These are phyloP conservation scores for Oreochromis grahami DNA, from an alignment of 2,797 vertebrate species.

Conservation along the genomic window DNA sequence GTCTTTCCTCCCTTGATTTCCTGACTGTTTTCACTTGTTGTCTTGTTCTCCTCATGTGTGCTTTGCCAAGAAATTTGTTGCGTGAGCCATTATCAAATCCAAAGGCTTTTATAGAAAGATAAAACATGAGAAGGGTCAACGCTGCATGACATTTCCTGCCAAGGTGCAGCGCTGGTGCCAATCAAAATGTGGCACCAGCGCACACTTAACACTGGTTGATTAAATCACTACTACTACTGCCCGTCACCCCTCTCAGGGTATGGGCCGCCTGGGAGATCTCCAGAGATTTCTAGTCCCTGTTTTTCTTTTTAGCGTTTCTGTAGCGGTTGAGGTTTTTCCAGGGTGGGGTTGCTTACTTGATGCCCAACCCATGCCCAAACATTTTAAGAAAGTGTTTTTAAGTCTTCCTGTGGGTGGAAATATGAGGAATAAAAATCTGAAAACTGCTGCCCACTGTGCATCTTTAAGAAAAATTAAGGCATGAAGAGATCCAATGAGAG, in stretches of 20 bases:
- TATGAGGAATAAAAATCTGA: background rate
- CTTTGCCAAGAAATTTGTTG: background rate
- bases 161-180: background rate
- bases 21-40: background rate
- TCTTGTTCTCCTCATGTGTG: background rate
- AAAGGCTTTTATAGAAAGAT: background rate
- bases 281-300: background rate
- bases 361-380: background rate
- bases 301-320: background rate
- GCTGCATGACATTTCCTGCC: background rate
- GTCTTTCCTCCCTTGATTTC: background rate
- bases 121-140: rapidly evolving
- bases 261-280: rapidly evolving
- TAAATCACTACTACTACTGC: background rate
- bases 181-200: background rate
- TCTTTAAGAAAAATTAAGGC: background rate
- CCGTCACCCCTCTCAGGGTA: rapidly evolving
- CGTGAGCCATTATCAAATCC: background rate
- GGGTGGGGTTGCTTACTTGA: rapidly evolving
- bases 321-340: background rate
- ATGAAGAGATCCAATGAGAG: background rate
- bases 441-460: background rate
- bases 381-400: background rate
- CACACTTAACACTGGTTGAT: background rate
- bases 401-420: background rate